Conservation (phyloP, 2,113 vertebrate genomes). For the Centropus bengalensis region DNA sequence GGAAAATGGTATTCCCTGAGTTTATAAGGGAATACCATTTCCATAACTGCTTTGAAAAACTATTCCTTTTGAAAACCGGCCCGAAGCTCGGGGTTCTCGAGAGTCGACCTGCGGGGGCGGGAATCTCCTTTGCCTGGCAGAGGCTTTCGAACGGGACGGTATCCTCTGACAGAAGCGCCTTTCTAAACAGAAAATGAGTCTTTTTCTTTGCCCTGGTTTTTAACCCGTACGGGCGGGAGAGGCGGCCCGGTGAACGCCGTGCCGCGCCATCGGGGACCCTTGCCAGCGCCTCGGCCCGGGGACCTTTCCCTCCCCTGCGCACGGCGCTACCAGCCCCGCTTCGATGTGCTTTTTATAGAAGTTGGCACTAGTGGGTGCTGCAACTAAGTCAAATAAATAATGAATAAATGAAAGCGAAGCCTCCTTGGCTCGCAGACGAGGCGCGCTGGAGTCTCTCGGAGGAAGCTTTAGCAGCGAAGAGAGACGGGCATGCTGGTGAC, state of each 20-base stretch:
- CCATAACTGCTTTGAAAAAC: slow-evolving; percentile 6
- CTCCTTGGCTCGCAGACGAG: background rate
- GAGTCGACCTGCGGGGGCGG: background rate
- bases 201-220: background rate
- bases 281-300: background rate
- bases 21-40: slow-evolving; percentile 49
- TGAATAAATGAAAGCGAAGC: slow-evolving; percentile 5
- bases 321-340: background rate
- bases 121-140: background rate
- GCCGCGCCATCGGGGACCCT: too few relatives aligned
- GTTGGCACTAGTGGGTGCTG: slow-evolving; percentile 70
- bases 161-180: background rate
- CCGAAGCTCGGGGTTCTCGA: background rate
- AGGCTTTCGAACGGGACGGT: background rate
- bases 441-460: background rate
- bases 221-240: background rate
- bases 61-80: slow-evolving; percentile 13
- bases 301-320: background rate
- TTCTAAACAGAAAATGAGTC: background rate
- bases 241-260: background rate
- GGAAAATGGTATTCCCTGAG: slow-evolving; percentile 59
- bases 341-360: background rate
- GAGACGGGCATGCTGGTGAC: too few relatives aligned
- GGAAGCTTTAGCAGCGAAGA: background rate
- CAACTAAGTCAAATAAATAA: slow-evolving; percentile 44